Percentiles rank a stretch among this genome's conserved stretches.
Evolutionary conservation across 37 sponge, comb jelly and placozoan genomes (phyloP).

Genomic region (Theonella swinhoei): DNA sequence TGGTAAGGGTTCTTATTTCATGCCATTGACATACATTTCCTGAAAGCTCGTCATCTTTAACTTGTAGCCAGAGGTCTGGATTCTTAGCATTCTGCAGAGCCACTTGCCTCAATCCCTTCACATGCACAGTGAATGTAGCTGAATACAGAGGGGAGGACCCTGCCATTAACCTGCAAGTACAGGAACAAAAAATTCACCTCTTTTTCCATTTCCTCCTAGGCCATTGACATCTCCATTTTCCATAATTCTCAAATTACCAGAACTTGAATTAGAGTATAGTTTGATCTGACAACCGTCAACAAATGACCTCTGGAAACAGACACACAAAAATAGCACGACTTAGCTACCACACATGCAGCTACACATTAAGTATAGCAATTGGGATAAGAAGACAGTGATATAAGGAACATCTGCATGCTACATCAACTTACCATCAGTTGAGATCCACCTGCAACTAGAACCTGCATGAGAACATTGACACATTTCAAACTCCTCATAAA

Average conservation of each 20-base stretch:
- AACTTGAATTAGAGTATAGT: neutral
- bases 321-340: too few relatives aligned
- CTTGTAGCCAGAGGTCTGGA: neutral
- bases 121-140: slow-evolving; percentile 12
- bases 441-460: neutral
- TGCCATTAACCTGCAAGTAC: too few relatives aligned
- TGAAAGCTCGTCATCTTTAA: neutral
- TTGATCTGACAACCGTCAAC: neutral
- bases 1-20: too few relatives aligned
- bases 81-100: slow-evolving; percentile 1
- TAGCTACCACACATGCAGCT: too few relatives aligned
- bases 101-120: neutral
- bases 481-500: too few relatives aligned
- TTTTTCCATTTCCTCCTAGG: neutral
- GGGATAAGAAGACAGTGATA: too few relatives aligned
- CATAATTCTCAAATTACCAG: neutral
- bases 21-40: neutral
- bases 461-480: neutral
- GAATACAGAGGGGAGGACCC: neutral
- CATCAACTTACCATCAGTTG: neutral
- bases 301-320: neutral
- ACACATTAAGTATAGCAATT: too few relatives aligned
- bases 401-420: neutral
- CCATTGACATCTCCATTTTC: neutral
- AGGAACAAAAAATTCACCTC: neutral